Evolutionary conservation across 2,797 vertebrate species (phyloP), one percentile per base, ranked within the genome.

Genomic region (Scyliorhinus canicula): DNA sequence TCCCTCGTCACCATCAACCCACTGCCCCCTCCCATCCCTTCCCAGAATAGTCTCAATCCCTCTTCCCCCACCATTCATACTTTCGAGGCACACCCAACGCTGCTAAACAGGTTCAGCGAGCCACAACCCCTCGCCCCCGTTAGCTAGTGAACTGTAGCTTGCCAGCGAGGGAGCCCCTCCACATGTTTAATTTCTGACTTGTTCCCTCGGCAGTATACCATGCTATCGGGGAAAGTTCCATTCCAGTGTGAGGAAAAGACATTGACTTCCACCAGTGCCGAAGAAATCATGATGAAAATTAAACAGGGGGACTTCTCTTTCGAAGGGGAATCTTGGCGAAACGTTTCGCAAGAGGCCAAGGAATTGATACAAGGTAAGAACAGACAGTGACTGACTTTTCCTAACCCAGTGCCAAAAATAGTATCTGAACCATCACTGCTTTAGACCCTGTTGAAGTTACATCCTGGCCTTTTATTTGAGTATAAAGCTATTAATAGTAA

Each of bases 211-310:
- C 96, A 99, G 99, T 99, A 99, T 97, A 99, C 99, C 24, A 99
- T 99, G 99, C 97, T 99, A 69, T 99, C 99, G 0, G 99, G 99
- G 93, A 99, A 99, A 97, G 99, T 99, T 95, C 99, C 99, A 24
- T 99, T 99, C 97, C 99, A 99, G 95, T 99, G 98, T 96, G 98
- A 99, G 96, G 98, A 98, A 96, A 98, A 98, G 97, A 99, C 97
- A 96, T 97, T 99, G 95, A 98, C 97, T 0, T 99, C 98, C 96
- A 98, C 98, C 96, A 99, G 98, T 71, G 99, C 98, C 3, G 98
- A 99, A 96, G 99, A 99, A 96, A 99, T 99, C 91, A 99, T 99
- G 99, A 99, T 98, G 97, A 99, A 99, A 97, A 99, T 99, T 95
- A 99, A 99, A 96, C 98, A 98, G 50, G 99, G 99, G 31, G 99